phyloP scores from a whole-genome alignment of 2,888 invertebrate species.

The Nomada fabriciana region DNA sequence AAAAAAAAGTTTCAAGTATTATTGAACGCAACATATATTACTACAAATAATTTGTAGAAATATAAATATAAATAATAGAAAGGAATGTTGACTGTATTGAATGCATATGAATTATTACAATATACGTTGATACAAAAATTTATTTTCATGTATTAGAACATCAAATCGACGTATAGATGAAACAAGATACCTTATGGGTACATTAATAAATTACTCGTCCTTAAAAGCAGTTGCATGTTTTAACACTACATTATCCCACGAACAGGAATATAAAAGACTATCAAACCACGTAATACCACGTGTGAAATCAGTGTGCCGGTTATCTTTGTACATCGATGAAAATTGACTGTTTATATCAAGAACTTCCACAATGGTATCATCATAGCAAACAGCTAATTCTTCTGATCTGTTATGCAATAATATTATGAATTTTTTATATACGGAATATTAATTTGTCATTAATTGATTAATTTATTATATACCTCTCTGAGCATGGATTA shows the following conservation, averaged over 20 bases:
- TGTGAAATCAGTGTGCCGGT: slow-evolving; percentile 85
- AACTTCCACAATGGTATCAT: slow-evolving; percentile 84
- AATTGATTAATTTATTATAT: neutral
- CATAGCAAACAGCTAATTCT: slow-evolving; percentile 85
- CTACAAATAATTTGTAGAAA: slow-evolving; percentile 7
- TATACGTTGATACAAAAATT: slow-evolving; percentile 18
- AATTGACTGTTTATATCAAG: slow-evolving; percentile 82
- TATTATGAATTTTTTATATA: slow-evolving; percentile 24
- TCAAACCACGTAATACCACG: slow-evolving; percentile 86
- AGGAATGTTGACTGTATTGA: slow-evolving; percentile 4
- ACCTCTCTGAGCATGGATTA: slow-evolving; percentile 77
- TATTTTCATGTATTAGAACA: slow-evolving; percentile 29
- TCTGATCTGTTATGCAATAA: slow-evolving; percentile 73
- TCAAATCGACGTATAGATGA: slow-evolving; percentile 1
- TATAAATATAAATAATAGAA: slow-evolving; percentile 9
- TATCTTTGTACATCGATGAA: slow-evolving; percentile 83
- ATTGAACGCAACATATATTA: slow-evolving; percentile 19
- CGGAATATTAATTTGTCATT: neutral
- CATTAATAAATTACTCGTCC: slow-evolving; percentile 17
- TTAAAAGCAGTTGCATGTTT: slow-evolving; percentile 47
- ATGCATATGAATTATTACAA: slow-evolving; percentile 15
- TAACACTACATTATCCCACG: slow-evolving; percentile 86
- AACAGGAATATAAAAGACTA: slow-evolving; percentile 86
- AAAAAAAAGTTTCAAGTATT: slow-evolving; percentile 13
- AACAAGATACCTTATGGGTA: slow-evolving; percentile 19